Percentiles rank a stretch among this genome's conserved stretches.
Conservation (phyloP, 1,140 invertebrate species). For the Ooceraea biroi region DNA sequence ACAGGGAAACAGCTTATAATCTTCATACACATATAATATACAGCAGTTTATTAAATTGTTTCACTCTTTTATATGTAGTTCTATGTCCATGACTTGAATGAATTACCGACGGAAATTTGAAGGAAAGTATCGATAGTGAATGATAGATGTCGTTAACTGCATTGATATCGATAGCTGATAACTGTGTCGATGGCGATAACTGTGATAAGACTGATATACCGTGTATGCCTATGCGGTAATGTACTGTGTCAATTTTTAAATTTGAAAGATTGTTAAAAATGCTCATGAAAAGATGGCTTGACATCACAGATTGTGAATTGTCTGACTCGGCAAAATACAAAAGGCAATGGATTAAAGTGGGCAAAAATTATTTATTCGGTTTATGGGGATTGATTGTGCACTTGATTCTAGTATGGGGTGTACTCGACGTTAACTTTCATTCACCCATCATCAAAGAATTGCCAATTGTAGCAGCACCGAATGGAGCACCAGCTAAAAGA, state of each 20-base stretch:
- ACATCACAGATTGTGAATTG: background rate
- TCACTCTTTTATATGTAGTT: too few relatives aligned
- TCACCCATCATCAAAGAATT: conserved; percentile 83
- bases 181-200: background rate
- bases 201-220: background rate
- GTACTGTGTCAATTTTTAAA: conserved; percentile 11
- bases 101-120: too few relatives aligned
- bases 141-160: background rate
- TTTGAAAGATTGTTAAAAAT: conserved; percentile 2
- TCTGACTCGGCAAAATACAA: background rate
- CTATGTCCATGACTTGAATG: too few relatives aligned
- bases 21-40: too few relatives aligned
- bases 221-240: background rate
- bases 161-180: too few relatives aligned
- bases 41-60: too few relatives aligned
- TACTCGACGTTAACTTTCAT: conserved; percentile 84
- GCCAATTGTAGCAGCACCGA: conserved; percentile 83
- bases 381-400: conserved; percentile 80
- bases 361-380: conserved; percentile 63
- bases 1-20: background rate
- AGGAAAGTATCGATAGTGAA: too few relatives aligned
- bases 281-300: background rate
- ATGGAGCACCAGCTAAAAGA: conserved; percentile 89
- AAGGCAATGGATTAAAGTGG: background rate
- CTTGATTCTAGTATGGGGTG: conserved; percentile 82